Evolutionary conservation across 1,140 invertebrate species (phyloP).

Genomic region (Nomia melanderi): DNA sequence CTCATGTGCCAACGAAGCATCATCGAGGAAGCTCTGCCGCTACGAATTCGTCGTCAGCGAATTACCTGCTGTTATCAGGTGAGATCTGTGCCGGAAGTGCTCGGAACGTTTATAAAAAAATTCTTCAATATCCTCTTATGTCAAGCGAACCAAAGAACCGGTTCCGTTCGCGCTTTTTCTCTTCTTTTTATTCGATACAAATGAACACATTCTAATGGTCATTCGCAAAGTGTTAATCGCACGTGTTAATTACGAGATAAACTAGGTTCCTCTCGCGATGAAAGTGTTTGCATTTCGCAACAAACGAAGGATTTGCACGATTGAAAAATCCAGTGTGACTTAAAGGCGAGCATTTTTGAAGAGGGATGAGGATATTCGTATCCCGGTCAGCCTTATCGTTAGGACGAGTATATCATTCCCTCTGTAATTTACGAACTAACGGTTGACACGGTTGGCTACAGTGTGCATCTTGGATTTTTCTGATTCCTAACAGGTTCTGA

Average conservation of each 20-base stretch:
- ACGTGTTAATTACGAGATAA: no score
- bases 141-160: neutral
- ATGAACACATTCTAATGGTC: neutral
- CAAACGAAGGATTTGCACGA: neutral
- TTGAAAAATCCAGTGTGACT: neutral
- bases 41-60: slow-evolving; percentile 62
- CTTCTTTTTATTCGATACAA: neutral
- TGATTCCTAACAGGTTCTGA: slow-evolving; percentile 39
- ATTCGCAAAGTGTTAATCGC: no score
- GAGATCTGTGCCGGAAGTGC: slow-evolving; percentile 16
- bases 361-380: neutral
- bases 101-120: neutral
- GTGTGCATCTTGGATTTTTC: slow-evolving; percentile 30
- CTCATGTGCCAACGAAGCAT: slow-evolving; percentile 36
- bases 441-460: slow-evolving; percentile 38
- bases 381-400: neutral
- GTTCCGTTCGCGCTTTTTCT: neutral
- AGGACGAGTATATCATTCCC: neutral
- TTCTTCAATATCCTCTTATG: neutral
- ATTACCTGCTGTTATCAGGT: slow-evolving; percentile 47
- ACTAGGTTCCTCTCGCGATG: neutral
- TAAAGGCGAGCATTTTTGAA: no score
- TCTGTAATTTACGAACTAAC: slow-evolving; percentile 29
- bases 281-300: neutral
- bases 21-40: slow-evolving; percentile 52